Percentiles rank a stretch among this genome's conserved stretches.
Evolutionary conservation across 2,113 vertebrate genomes (phyloP).

Genomic region (rabbit (Oryctolagus cuniculus)): DNA sequence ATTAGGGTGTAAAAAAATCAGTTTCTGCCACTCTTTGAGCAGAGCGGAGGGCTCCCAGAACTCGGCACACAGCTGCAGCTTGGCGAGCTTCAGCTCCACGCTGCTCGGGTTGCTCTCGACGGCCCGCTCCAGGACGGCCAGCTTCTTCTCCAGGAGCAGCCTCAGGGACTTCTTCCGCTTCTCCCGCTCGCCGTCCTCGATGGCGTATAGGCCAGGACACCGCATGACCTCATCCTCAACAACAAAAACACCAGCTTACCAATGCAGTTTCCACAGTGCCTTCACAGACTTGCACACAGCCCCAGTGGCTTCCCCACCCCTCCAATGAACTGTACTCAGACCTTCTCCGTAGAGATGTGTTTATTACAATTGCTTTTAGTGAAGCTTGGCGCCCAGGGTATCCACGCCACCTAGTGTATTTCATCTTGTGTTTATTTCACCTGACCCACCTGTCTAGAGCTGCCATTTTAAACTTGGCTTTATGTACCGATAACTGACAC

Average conservation of each 20-base stretch:
- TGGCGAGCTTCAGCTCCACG: conserved; percentile 93
- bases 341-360: background rate
- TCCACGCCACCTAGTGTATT: too few species aligned
- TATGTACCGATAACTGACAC: background rate
- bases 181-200: conserved; percentile 85
- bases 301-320: background rate
- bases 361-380: background rate
- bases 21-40: conserved; percentile 97
- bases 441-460: background rate
- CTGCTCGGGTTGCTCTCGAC: conserved; percentile 93
- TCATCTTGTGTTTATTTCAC: background rate
- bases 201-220: conserved; percentile 86
- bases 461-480: background rate
- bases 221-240: conserved; percentile 92
- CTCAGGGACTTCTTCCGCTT: conserved; percentile 86
- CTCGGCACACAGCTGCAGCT: conserved; percentile 92
- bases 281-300: accelerated
- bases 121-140: conserved; percentile 94
- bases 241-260: conserved; percentile 61
- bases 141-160: conserved; percentile 95
- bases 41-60: conserved; percentile 94
- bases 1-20: conserved; percentile 97
- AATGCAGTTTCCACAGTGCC: accelerated
- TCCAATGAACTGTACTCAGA: accelerated
- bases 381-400: background rate